Evolutionary conservation across 2,113 vertebrate genomes (phyloP).

Genomic region (Antigone vipio): DNA sequence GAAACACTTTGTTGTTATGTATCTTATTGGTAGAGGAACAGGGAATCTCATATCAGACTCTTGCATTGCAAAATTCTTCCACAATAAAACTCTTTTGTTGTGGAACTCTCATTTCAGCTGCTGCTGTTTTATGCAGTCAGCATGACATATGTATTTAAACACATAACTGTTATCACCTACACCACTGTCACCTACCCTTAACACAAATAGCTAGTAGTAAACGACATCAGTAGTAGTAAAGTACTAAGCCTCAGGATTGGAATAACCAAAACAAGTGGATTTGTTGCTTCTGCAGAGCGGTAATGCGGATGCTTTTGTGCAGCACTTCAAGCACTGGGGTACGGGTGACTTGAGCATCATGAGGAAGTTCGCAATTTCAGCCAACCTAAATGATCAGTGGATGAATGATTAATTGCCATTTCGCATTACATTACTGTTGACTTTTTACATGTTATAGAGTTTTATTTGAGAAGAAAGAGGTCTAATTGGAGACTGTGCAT

Average conservation of each 20-base stretch:
- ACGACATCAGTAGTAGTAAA: accelerated
- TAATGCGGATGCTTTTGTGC: accelerated
- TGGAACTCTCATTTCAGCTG: background rate
- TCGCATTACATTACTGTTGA: background rate
- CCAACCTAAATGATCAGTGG: background rate
- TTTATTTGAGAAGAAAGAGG: background rate
- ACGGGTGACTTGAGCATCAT: background rate
- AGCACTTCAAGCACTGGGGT: background rate
- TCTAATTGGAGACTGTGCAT: background rate
- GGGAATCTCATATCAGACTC: background rate
- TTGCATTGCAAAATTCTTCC: background rate
- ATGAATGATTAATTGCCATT: background rate
- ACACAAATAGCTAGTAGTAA: background rate
- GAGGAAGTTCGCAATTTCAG: background rate
- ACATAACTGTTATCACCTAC: background rate
- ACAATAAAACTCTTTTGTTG: background rate
- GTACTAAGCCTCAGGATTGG: background rate
- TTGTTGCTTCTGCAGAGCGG: background rate
- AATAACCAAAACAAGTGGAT: background rate
- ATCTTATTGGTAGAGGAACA: background rate
- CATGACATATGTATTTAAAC: background rate
- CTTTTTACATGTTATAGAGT: background rate
- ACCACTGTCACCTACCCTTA: background rate
- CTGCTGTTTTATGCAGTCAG: background rate
- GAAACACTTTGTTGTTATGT: background rate